Evolutionary conservation across 2,888 invertebrate genomes (phyloP).

Genomic region (Dichetophora obliterata): DNA sequence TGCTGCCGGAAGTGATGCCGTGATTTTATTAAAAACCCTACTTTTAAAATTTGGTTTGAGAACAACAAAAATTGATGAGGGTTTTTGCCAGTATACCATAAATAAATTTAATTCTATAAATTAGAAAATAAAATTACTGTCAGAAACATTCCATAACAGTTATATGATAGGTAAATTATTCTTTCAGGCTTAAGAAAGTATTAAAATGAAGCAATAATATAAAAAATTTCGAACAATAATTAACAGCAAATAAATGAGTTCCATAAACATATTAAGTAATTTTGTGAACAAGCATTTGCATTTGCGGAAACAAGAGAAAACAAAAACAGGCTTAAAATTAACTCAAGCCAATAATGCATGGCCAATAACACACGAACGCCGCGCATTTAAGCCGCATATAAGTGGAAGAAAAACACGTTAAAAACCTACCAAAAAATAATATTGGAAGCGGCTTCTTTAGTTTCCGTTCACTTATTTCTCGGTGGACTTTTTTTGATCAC

Average conservation of each 20-base stretch:
- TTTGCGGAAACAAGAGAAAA: neutral
- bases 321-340: slow-evolving; percentile 16
- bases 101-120: too few relatives aligned
- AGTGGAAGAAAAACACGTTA: slow-evolving; percentile 33
- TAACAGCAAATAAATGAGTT: slow-evolving; percentile 10
- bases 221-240: neutral
- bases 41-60: neutral
- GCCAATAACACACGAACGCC: slow-evolving; percentile 2
- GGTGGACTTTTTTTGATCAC: slow-evolving; percentile 22
- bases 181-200: too few relatives aligned
- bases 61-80: neutral
- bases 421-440: slow-evolving; percentile 29
- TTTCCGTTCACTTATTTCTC: neutral
- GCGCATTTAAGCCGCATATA: slow-evolving; percentile 33
- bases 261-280: slow-evolving; percentile 22
- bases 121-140: too few relatives aligned
- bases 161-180: too few relatives aligned
- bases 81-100: too few relatives aligned
- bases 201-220: too few relatives aligned
- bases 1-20: slow-evolving; percentile 14
- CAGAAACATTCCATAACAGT: too few relatives aligned
- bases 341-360: slow-evolving; percentile 31
- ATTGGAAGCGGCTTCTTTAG: slow-evolving; percentile 24
- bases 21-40: neutral
- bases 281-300: slow-evolving; percentile 5